Evolutionary conservation across 1,140 invertebrate species (phyloP).

Genomic region (Drosophila yakuba): DNA sequence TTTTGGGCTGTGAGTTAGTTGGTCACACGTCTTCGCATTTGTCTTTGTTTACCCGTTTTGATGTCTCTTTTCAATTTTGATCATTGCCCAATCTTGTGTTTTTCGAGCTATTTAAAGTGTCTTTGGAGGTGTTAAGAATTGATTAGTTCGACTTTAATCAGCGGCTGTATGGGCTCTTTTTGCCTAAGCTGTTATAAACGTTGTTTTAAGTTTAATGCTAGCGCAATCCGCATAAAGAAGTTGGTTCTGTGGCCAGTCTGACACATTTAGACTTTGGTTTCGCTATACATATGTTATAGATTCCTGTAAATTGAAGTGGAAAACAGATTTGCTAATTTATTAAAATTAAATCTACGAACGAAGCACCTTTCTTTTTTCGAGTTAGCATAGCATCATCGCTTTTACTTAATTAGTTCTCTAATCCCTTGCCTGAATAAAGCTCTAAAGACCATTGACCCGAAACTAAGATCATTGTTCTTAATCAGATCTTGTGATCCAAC

Average conservation of each 20-base stretch:
- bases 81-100: conserved; percentile 55
- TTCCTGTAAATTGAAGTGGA: too few species aligned
- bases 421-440: background rate
- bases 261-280: too few species aligned
- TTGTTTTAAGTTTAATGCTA: conserved; percentile 8
- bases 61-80: conserved; percentile 30
- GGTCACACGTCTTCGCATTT: conserved; percentile 15
- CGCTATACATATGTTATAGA: too few species aligned
- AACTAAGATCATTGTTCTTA: conserved; percentile 12
- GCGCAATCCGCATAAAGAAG: conserved; percentile 12
- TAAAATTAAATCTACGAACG: too few species aligned
- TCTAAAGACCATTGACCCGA: conserved; percentile 24
- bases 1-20: conserved; percentile 43
- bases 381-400: too few species aligned
- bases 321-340: too few species aligned
- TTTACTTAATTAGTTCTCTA: background rate
- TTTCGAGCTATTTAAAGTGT: conserved; percentile 33
- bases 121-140: conserved; percentile 44
- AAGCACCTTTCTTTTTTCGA: too few species aligned
- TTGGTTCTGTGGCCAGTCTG: background rate
- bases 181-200: conserved; percentile 42
- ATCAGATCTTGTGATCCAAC: conserved; percentile 9
- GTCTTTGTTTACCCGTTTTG: conserved; percentile 50
- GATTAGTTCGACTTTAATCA: conserved; percentile 39
- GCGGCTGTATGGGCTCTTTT: conserved; percentile 37